Evolutionary conservation across 2,888 invertebrate species (phyloP), one percentile per base, ranked within the genome.

Genomic region (Dolichopus griseipennis): DNA sequence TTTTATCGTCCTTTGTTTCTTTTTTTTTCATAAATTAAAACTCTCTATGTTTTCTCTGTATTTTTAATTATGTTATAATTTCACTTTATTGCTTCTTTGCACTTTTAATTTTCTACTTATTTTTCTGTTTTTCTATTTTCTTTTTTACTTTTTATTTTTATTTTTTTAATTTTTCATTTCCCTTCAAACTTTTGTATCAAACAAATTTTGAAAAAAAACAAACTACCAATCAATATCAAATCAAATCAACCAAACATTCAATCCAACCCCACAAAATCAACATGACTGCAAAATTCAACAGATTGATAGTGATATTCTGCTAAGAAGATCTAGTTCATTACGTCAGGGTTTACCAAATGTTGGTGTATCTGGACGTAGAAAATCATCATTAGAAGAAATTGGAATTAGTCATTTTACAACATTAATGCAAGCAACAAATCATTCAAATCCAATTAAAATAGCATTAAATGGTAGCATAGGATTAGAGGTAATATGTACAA

Each of bases 381-480:
- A 93, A 80, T 92, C 91, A 76, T 93, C 92, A 76, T 83, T 92
- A 66, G 93, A 93, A 82, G 93, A 93, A 80, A 90, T 93, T 73
- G 92, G 93, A 68, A 86, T 92, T 74, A 90, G 91, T 68, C 91
- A 92, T 77, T 90, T 90, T 75, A 90, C 90, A 72, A 88, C 87
- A 5, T 79, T 88, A 70, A 80, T 87, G 75, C 87, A 86, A 77
- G 85, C 85, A 68, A 86, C 87, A 72, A 89, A 88, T 78, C 86
- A 88, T 75, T 84, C 85, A 62, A 90, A 91, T 77, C 90, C 92
- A 20, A 91, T 93, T 68, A 92, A 92, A 81, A 90, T 93, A 65
- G 91, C 93, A 15, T 83, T 94, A 68, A 93, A 93, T 76, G 91
- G 91, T 76, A 92, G 91, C 77, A 93, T 93, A 73, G 93, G 92